A percentile compares a stretch with the other conserved stretches of the same genome.
phyloP scores from a whole-genome alignment of 1,140 invertebrate species.

The Bilobella aurantiaca region DNA sequence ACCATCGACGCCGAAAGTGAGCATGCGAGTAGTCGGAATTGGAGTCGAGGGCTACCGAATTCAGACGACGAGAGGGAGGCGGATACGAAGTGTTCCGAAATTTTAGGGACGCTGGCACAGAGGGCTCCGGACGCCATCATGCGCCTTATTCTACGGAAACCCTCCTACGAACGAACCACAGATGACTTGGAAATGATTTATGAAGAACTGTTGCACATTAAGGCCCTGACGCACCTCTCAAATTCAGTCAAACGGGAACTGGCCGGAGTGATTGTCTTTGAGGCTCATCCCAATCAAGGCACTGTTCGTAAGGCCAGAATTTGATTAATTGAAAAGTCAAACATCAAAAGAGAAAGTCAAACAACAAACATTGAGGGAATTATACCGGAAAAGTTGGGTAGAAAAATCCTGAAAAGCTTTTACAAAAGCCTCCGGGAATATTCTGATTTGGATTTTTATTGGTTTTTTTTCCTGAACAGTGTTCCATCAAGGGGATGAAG shows the following conservation, averaged over 20 bases:
- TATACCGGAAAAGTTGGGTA: too few species aligned
- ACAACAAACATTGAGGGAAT: too few species aligned
- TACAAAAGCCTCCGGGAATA: too few species aligned
- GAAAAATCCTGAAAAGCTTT: too few species aligned
- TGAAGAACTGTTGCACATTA: conserved; percentile 71
- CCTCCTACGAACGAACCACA: conserved; percentile 54
- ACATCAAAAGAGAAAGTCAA: background rate
- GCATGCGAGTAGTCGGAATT: conserved; percentile 20
- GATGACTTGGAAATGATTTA: conserved; percentile 77
- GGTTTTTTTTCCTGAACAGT: conserved; percentile 48
- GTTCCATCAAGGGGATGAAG: conserved; percentile 80
- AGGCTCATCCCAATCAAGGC: conserved; percentile 65
- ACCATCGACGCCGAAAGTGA: conserved; percentile 55
- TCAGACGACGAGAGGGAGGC: conserved; percentile 44
- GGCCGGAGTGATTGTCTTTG: conserved; percentile 67
- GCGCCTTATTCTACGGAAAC: conserved; percentile 68
- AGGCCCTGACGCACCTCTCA: conserved; percentile 67
- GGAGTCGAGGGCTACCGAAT: conserved; percentile 30
- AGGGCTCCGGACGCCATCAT: conserved; percentile 64
- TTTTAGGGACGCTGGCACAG: conserved; percentile 53
- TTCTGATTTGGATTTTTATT: too few species aligned
- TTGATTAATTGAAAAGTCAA: conserved; percentile 32
- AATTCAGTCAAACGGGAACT: conserved; percentile 74
- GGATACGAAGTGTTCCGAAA: conserved; percentile 57
- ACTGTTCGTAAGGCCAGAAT: conserved; percentile 71